Evolutionary conservation across 2,888 invertebrate genomes (phyloP), one percentile per base, ranked within the genome.

Genomic region (Teinopalpus imperialis): DNA sequence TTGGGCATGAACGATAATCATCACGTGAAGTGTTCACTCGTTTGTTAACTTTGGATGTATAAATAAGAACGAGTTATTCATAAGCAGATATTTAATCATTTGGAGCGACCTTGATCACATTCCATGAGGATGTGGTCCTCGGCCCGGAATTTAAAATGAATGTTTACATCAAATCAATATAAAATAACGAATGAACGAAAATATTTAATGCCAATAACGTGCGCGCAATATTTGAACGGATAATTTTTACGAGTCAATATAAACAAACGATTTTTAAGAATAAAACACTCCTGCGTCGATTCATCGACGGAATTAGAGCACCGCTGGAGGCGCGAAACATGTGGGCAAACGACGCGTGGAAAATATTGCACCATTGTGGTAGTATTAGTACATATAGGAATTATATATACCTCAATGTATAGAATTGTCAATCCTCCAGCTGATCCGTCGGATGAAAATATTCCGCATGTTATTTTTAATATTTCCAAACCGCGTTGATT

Each of bases 271-370:
- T 32, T 30, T 29, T 41, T 41, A 41, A 41, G 29, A 41, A 40
- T 41, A 45, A n/a, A n/a, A 34, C 34, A 16, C 39, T 31, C 27
- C 40, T 41, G 36, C 26, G 21, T 35, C 40, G 41, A 42, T 13
- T 42, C 45, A 42, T 45, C 49, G 43, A 45, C 40, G 14, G 14
- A 50, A 31, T 50, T 63, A 61, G 63, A 56, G 47, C 61, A 16
- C 43, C 49, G 53, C 56, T 54, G 56, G 57, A 53, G 57, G 49
- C 50, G 35, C 13, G 32, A 37, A 50, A 52, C 52, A 53, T 48
- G 50, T 49, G 49, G 48, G 34, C 27, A 32, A 23, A n/a, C 29
- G 29, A 32, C 24, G 24, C 5, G 12, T 18, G 7, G 16, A 18
- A n/a, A n/a, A n/a, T 7, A 10, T 13, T 26, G 27, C 42, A 30